A percentile compares a stretch with the other conserved stretches of the same genome.
Evolutionary conservation across 2,797 vertebrate species (phyloP).

Genomic region (Microctenopoma stevenorrisi): DNA sequence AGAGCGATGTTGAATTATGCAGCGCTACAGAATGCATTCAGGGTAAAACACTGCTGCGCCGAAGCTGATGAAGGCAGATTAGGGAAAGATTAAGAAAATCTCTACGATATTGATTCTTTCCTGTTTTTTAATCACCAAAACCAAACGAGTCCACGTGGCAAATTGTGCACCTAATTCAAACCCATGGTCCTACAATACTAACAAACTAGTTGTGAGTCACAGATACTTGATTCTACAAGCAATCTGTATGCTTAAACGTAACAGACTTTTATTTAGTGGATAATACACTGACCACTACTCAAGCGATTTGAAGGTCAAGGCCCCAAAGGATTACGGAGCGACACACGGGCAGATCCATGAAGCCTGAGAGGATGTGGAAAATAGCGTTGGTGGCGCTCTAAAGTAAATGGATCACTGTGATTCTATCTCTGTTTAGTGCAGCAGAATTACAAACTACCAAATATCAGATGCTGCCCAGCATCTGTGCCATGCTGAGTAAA

Average conservation of each 20-base stretch:
- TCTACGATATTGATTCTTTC: slow-evolving; percentile 35
- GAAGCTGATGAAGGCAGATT: slow-evolving; percentile 17
- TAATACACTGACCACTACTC: slow-evolving; percentile 44
- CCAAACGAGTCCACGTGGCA: not conserved
- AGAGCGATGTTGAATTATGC: not conserved
- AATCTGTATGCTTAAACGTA: slow-evolving; percentile 46
- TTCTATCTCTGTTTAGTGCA: slow-evolving; percentile 51
- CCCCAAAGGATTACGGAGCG: slow-evolving; percentile 64
- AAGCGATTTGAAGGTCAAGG: slow-evolving; percentile 65
- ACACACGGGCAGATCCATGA: slow-evolving; percentile 56
- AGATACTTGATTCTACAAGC: slow-evolving; percentile 25
- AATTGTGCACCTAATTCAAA: not conserved
- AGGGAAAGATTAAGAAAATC: slow-evolving; percentile 30
- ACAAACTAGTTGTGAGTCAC: slow-evolving; percentile 10
- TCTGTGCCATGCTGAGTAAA: slow-evolving; percentile 48
- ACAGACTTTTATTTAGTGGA: slow-evolving; percentile 53
- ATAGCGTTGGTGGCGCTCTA: slow-evolving; percentile 38
- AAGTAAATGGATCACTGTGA: slow-evolving; percentile 55
- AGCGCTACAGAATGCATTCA: not conserved
- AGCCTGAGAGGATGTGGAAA: slow-evolving; percentile 35
- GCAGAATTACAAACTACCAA: slow-evolving; percentile 41
- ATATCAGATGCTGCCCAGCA: slow-evolving; percentile 32
- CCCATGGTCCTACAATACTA: not conserved
- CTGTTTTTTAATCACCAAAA: slow-evolving; percentile 25
- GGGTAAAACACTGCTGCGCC: not conserved